Evolutionary conservation across 2,113 vertebrate genomes (phyloP), one percentile per base, ranked within the genome.

Genomic region (Malurus melanocephalus): DNA sequence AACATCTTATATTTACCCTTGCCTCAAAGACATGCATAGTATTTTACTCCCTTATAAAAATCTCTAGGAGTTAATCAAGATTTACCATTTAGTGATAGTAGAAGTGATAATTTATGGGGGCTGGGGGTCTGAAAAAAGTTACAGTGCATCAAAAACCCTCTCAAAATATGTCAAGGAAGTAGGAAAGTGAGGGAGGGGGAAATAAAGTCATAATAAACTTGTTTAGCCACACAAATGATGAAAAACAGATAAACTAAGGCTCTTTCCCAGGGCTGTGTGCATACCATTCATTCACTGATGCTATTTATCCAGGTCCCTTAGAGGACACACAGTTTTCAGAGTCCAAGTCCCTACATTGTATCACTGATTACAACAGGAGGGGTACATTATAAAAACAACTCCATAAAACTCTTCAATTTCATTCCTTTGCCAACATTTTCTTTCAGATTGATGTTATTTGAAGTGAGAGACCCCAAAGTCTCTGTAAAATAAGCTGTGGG

Each of bases 81-180:
- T 53, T 81, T 71, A 46, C 12, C 11, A 30, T 49, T 30, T 28
- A 52, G 11, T 38, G 26, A 55, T 7, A 82, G 45, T 5, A 67
- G 35, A 64, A 78, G 30, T 42, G 20, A 66, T 19, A 51, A 48
- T 28, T 71, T 13, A 8, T 64, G 30, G 3, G 5, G 7, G 16
- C 2, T 1, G 2, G 14, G 11, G 3, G 6, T 16, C 13, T 21
- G 38, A 30, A 42, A 74, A 45, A 68, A 1, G 0, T 57, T 32
- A 33, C 7, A 81, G 11, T 42, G 22, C 7, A 45, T 56, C 32
- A 78, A 52, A 66, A 72, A 3, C 2, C 2, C 3, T 30, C 45
- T 79, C n/a, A 64, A 61, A 84, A 75, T 49, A 46, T 7, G 15
- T 52, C 2, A 5, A 80, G 5, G 5, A 65, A 66, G 27, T 20